Evolutionary conservation across 2,113 vertebrate genomes (phyloP).

Genomic region (Acrocephalus arundinaceus): DNA sequence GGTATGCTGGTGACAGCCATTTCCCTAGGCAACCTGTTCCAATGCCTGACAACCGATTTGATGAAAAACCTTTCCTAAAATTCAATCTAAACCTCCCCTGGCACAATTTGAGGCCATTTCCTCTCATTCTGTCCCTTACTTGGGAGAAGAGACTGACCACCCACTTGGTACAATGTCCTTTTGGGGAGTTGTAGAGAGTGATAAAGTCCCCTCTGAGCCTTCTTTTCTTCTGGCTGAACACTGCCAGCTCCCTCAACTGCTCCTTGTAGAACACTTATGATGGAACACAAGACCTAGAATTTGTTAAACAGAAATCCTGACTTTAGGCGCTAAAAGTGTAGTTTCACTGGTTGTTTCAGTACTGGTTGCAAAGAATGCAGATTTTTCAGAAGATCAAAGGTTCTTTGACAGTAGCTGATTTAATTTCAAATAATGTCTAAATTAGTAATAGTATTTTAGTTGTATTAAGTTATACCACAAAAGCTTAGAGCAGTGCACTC

Average conservation of each 20-base stretch:
- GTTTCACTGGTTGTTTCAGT: not conserved
- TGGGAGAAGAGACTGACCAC: not conserved
- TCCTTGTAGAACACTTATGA: accelerated
- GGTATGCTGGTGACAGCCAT: not conserved
- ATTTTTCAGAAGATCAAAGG: not conserved
- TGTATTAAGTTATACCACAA: not conserved
- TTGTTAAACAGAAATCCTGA: not conserved
- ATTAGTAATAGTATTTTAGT: not conserved
- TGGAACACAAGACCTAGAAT: not conserved
- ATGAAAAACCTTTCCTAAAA: not conserved
- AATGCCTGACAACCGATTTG: not conserved
- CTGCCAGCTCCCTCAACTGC: not conserved
- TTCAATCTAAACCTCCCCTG: not conserved
- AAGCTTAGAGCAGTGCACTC: not conserved
- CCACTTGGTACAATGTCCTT: not conserved
- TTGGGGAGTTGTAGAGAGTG: not conserved
- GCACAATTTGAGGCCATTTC: not conserved
- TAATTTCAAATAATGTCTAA: not conserved
- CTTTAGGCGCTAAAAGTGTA: not conserved
- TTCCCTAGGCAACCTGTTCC: not conserved
- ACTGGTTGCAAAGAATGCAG: not conserved
- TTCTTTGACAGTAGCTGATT: not conserved
- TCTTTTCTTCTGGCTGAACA: not conserved
- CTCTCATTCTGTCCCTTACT: not conserved
- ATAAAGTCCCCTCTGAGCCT: not conserved